Base-by-base conservation (phyloP, 2,888 invertebrate species). In the Agriopis leucophaearia region DNA sequence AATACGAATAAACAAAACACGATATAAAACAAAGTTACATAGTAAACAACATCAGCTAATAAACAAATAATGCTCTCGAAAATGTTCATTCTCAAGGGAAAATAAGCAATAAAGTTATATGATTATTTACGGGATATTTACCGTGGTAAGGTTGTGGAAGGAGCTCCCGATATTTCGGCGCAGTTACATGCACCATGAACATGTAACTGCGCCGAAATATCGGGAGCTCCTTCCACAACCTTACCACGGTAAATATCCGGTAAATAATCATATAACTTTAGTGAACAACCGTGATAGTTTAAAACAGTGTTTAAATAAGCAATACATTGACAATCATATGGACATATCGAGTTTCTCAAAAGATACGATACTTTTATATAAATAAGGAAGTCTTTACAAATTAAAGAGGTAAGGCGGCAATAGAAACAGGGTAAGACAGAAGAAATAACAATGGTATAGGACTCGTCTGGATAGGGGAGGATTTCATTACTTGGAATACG, bases 81-180 rank as follows among this genome's bases (percentile, higher is more conserved):
- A 74, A 73, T 69, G 65, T 73, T 73, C 70, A 71, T 61, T 55
- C 57, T 38, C 27, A 36, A 40, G 57, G 44, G 52, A 66, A 56
- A 66, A 57, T 45, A 66, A 47, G 57, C 62, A 62, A 65, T 65
- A 65, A n/a, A n/a, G n/a, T n/a, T n/a, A n/a, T n/a, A n/a, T n/a
- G n/a, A n/a, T n/a, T n/a, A n/a, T n/a, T n/a, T n/a, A n/a, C n/a
- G n/a, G n/a, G n/a, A n/a, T n/a, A n/a, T n/a, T n/a, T n/a, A n/a
- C n/a, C n/a, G n/a, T n/a, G n/a, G n/a, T n/a, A n/a, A n/a, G n/a
- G n/a, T n/a, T n/a, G n/a, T n/a, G n/a, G n/a, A n/a, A n/a, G n/a
- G n/a, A n/a, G n/a, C n/a, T n/a, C n/a, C n/a, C n/a, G n/a, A n/a
- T n/a, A n/a, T n/a, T n/a, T n/a, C n/a, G n/a, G n/a, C n/a, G n/a